phyloP scores from a whole-genome alignment of 35 echinoderm and acorn worm species.

The Apostichopus parvimensis region DNA sequence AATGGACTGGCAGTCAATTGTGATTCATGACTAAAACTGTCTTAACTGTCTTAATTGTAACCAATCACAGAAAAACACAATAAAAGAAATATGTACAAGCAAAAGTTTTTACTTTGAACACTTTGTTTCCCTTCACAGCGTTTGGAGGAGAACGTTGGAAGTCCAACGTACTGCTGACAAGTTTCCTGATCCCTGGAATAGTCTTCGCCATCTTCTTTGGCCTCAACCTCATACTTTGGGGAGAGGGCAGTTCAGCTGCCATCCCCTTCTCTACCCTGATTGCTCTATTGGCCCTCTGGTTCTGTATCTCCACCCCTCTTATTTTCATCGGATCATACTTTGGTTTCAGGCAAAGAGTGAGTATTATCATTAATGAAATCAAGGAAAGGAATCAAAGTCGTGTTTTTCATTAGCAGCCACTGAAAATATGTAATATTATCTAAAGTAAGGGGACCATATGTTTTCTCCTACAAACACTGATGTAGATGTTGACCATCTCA shows the following conservation, averaged over 20 bases:
- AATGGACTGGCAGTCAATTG: too few relatives aligned
- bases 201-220: conserved; percentile 86
- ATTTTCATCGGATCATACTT: conserved; percentile 96
- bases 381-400: too few relatives aligned
- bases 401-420: too few relatives aligned
- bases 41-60: too few relatives aligned
- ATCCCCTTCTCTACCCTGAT: conserved; percentile 94
- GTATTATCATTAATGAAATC: neutral
- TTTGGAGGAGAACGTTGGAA: conserved; percentile 99
- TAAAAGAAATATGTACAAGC: too few relatives aligned
- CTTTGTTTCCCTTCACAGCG: conserved; percentile 51
- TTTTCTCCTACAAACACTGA: too few relatives aligned
- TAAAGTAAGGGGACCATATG: too few relatives aligned
- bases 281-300: conserved; percentile 93
- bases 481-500: too few relatives aligned
- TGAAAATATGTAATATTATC: too few relatives aligned
- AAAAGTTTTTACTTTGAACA: too few relatives aligned
- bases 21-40: too few relatives aligned
- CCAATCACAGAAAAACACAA: too few relatives aligned
- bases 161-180: conserved; percentile 88
- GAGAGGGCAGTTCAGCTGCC: conserved; percentile 95
- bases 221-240: conserved; percentile 93
- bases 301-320: conserved; percentile 87
- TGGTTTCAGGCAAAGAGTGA: conserved; percentile 97
- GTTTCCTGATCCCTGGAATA: conserved; percentile 89